A percentile compares a stretch with the other conserved stretches of the same genome.
phyloP scores from a whole-genome alignment of 2,888 invertebrate species.

The Lasioglossum calceatum region DNA sequence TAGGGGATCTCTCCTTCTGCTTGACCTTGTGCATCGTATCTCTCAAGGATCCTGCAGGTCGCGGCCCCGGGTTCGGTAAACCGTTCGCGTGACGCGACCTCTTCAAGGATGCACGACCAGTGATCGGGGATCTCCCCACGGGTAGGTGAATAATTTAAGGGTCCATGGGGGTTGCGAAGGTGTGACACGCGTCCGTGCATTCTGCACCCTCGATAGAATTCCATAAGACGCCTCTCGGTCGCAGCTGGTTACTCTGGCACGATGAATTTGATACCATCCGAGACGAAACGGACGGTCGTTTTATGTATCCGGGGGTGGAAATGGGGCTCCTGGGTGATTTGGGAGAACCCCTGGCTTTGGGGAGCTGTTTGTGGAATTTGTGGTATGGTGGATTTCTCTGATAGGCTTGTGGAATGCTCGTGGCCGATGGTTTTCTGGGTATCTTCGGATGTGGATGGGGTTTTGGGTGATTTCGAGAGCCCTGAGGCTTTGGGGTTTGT shows the following conservation, averaged over 20 bases:
- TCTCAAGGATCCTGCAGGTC: not conserved
- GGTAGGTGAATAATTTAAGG: slow-evolving; percentile 56
- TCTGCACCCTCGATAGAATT: not conserved
- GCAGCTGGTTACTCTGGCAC: not conserved
- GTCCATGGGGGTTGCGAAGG: not conserved
- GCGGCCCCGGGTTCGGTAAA: slow-evolving; percentile 11
- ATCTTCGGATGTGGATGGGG: not conserved
- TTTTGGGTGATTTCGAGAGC: not conserved
- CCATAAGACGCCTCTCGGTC: not conserved
- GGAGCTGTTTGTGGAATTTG: not conserved
- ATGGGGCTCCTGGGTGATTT: not conserved
- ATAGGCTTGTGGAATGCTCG: not conserved
- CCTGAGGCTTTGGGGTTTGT: not conserved
- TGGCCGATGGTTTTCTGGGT: not conserved
- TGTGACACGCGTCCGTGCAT: not conserved
- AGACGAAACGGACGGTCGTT: not conserved
- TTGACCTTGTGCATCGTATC: not conserved
- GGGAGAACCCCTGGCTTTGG: not conserved
- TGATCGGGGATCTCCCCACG: slow-evolving; percentile 56
- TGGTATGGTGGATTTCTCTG: not conserved
- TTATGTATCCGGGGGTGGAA: not conserved
- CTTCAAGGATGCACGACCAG: slow-evolving; percentile 53
- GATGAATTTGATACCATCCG: not conserved
- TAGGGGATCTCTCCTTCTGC: not conserved
- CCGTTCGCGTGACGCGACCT: slow-evolving; percentile 29